phyloP scores from a whole-genome alignment of 2,888 invertebrate genomes.

The Diplazon laetatorius region DNA sequence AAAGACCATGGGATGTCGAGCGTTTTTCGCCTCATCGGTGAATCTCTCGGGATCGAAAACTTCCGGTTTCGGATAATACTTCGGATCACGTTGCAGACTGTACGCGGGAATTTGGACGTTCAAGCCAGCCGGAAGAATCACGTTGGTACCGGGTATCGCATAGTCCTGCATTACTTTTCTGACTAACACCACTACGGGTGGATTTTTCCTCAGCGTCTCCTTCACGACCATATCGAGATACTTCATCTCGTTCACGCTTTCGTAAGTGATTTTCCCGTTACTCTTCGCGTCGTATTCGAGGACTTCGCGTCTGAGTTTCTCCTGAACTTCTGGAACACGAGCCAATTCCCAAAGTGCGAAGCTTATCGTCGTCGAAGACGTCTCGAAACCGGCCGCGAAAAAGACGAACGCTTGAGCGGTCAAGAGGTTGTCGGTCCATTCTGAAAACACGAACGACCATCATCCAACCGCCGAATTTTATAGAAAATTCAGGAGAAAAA shows the following conservation, averaged over 20 bases:
- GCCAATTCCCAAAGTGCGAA: conserved; percentile 82
- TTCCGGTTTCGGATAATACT: conserved; percentile 69
- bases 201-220: conserved; percentile 82
- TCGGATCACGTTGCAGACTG: conserved; percentile 53
- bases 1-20: conserved; percentile 70
- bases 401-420: conserved; percentile 82
- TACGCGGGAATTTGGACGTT: conserved; percentile 50
- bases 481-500: background rate
- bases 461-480: no score
- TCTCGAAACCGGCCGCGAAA: conserved; percentile 82
- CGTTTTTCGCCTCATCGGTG: conserved; percentile 60
- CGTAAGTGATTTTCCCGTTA: conserved; percentile 44
- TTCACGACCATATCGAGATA: conserved; percentile 79
- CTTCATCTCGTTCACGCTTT: conserved; percentile 70
- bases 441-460: conserved; percentile 69
- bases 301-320: conserved; percentile 71
- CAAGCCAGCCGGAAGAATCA: conserved; percentile 48
- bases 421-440: conserved; percentile 76
- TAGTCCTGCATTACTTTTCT: conserved; percentile 72
- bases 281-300: conserved; percentile 58
- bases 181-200: conserved; percentile 76
- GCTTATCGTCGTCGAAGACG: conserved; percentile 81
- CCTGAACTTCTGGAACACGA: conserved; percentile 79
- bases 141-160: conserved; percentile 50
- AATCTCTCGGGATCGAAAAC: conserved; percentile 75